Base-by-base conservation (phyloP, 64 coral and sea anemone species). In the Platygyra sinensis region DNA sequence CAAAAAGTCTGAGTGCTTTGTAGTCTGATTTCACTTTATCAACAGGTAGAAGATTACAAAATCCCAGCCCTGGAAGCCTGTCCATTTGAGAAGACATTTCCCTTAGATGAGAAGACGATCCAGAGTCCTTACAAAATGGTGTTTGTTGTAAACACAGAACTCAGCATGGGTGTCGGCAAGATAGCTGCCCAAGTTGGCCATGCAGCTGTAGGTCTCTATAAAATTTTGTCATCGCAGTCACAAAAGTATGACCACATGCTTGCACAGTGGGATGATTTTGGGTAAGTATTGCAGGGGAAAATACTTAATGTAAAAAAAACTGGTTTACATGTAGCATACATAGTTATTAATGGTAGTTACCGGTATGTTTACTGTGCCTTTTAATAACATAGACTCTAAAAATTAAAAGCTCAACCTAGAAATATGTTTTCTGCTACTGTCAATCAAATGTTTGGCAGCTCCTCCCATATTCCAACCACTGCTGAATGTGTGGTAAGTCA, bases 121-220 rank as follows among this genome's bases (percentile, higher is more conserved):
- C 29, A 11, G 46, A 95, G 83, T 51, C 82, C 90, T 19, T 94
- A 92, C 77, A 98, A 95, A 76, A 98, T 98, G 96, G 93, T 95
- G 11, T 98, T 98, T 87, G 81, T 98, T 62, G 90, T 98, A 10
- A 98, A 98, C 77, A 89, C 86, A 74, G 93, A 94, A 42, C 75
- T 98, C 0, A 78, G 80, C 28, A 98, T 98, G 96, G 96, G 96
- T 61, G 75, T 92, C 33, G 96, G 96, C 36, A 98, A 98, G 73
- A 87, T 89, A 51, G 96, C 93, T n/a, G 96, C 96, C 33, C 96
- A 98, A 87, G 93, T 98, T 72, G 96, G 96, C 30, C 96, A 98
- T 87, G 96, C 96, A 22, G 60, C 93, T 32, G 42, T 98, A 28
- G 93, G 93, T 82, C 77, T 98, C 67, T 95, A 95, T 78, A 83